Evolutionary conservation across 1,140 invertebrate species (phyloP).

Genomic region (Medauroidea extradentata): DNA sequence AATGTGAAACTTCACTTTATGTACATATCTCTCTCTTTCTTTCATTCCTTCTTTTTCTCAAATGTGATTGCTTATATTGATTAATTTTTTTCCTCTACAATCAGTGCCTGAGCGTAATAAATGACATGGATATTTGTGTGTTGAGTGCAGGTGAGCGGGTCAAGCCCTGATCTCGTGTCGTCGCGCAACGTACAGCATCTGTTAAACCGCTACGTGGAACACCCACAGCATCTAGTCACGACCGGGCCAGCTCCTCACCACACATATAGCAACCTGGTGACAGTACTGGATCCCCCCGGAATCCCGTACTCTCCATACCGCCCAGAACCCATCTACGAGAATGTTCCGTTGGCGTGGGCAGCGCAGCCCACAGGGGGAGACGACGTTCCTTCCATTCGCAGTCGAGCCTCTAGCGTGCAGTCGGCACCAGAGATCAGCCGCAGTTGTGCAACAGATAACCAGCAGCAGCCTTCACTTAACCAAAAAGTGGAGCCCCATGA

Average conservation of each 20-base stretch:
- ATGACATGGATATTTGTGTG: slow-evolving; percentile 17
- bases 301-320: too few species aligned
- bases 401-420: slow-evolving; percentile 60
- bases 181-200: slow-evolving; percentile 43
- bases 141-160: slow-evolving; percentile 56
- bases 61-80: too few species aligned
- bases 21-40: too few species aligned
- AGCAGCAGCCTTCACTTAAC: neutral
- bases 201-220: neutral
- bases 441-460: neutral
- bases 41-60: too few species aligned
- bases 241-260: slow-evolving; percentile 53
- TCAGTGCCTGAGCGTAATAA: neutral
- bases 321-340: slow-evolving; percentile 72
- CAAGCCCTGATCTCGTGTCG: slow-evolving; percentile 72
- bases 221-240: slow-evolving; percentile 34
- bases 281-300: slow-evolving; percentile 31
- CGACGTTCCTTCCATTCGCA: slow-evolving; percentile 41
- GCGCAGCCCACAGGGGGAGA: slow-evolving; percentile 20
- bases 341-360: slow-evolving; percentile 54
- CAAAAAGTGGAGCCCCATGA: neutral
- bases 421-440: slow-evolving; percentile 52
- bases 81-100: too few species aligned
- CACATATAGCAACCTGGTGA: slow-evolving; percentile 64
- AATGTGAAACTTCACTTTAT: too few species aligned